These are phyloP conservation scores for Atherinomorus stipes DNA, from an alignment of 2,113 vertebrate species.

Conservation along the genomic window DNA sequence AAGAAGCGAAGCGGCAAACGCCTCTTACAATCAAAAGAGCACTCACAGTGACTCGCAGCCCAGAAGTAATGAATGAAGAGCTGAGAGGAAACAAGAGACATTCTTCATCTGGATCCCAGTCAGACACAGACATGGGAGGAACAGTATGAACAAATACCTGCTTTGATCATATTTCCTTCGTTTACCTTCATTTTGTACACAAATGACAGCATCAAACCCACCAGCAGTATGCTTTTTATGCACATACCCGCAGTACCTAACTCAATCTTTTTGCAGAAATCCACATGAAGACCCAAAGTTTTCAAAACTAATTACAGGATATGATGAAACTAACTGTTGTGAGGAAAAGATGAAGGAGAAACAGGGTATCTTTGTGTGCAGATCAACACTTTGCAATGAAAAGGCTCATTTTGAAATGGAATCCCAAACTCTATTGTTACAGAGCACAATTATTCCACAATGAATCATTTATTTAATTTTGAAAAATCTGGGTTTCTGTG, in stretches of 20 bases:
- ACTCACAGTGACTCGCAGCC: slow-evolving; percentile 53
- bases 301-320: not conserved
- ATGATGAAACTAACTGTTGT: no score
- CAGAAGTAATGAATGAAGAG: slow-evolving; percentile 15
- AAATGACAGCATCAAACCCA: not conserved
- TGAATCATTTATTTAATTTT: not conserved
- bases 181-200: not conserved
- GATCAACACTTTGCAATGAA: no score
- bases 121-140: slow-evolving; percentile 11
- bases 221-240: not conserved
- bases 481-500: not conserved
- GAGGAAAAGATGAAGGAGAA: no score
- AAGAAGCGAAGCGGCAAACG: slow-evolving; percentile 15
- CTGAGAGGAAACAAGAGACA: not conserved
- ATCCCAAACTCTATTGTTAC: not conserved
- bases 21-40: slow-evolving; percentile 57
- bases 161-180: not conserved
- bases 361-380: no score
- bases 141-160: not conserved
- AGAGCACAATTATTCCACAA: not conserved
- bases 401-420: no score
- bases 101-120: slow-evolving; percentile 12
- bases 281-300: not conserved
- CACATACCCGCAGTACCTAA: not conserved
- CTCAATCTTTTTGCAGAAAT: not conserved